phyloP scores from a whole-genome alignment of 2,797 vertebrate species.

The Betta splendens region DNA sequence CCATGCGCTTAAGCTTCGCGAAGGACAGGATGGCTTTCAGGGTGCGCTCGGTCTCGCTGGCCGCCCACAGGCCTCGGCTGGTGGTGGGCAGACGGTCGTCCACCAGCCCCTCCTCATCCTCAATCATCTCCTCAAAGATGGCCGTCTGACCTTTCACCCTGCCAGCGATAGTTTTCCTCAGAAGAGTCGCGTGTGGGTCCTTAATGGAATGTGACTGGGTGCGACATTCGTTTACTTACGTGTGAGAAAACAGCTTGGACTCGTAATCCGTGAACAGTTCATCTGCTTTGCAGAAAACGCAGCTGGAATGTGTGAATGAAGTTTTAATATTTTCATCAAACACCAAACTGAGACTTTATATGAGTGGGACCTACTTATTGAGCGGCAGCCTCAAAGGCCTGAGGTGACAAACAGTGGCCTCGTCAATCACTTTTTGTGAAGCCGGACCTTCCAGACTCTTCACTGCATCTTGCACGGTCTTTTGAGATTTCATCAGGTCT shows the following conservation, averaged over 20 bases:
- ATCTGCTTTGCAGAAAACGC: conserved; percentile 98
- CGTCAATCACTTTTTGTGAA: conserved; percentile 90
- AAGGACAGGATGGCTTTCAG: conserved; percentile 93
- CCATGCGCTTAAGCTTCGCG: conserved; percentile 89
- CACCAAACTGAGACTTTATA: not conserved
- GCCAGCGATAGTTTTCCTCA: conserved; percentile 17
- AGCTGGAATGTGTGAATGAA: conserved; percentile 79
- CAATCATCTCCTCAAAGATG: conserved; percentile 99
- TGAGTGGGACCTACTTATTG: conserved; percentile 85
- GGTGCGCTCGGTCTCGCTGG: conserved; percentile 93
- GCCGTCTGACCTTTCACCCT: conserved; percentile 97
- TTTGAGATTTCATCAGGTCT: conserved; percentile 91
- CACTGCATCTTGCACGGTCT: conserved; percentile 90
- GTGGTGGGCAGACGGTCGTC: conserved; percentile 95
- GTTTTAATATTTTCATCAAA: not conserved
- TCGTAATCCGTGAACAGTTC: conserved; percentile 97
- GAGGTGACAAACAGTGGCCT: conserved; percentile 93
- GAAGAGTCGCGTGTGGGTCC: not conserved
- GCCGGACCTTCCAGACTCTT: conserved; percentile 93
- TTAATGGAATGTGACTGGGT: not conserved
- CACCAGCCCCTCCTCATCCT: conserved; percentile 95
- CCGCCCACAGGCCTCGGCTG: conserved; percentile 93
- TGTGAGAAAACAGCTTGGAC: conserved; percentile 97
- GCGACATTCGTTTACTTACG: conserved; percentile 84
- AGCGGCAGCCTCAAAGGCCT: conserved; percentile 92